phyloP scores from a whole-genome alignment of 30 jellyfish, hydroid and myxozoan genomes.

The Pelagia noctiluca region DNA sequence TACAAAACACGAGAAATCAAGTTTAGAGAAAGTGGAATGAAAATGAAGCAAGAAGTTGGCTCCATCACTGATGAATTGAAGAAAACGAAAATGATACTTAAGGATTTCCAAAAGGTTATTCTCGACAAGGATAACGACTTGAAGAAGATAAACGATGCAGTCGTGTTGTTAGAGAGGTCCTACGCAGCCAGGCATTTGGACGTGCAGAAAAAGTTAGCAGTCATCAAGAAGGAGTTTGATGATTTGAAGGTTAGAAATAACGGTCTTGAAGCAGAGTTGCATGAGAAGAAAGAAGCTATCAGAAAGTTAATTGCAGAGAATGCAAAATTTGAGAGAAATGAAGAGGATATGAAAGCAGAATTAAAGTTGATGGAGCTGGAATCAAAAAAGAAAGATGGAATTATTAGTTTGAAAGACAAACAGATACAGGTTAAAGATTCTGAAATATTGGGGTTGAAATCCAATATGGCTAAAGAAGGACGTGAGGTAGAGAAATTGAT shows the following conservation, averaged over 20 bases:
- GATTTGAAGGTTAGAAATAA: constrained; percentile 11
- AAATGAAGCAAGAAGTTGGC: constrained; percentile 38
- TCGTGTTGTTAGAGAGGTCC: constrained; percentile 49
- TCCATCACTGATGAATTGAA: constrained; percentile 27
- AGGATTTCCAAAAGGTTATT: constrained; percentile 49
- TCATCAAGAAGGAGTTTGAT: constrained; percentile 36
- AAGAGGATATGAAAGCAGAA: background rate
- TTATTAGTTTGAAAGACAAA: background rate
- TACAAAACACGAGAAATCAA: constrained; percentile 30
- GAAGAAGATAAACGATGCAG: constrained; percentile 66
- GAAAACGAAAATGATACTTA: constrained; percentile 44
- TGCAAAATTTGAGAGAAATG: background rate
- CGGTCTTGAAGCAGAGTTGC: constrained; percentile 7
- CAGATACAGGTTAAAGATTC: background rate
- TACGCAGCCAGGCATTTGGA: constrained; percentile 59
- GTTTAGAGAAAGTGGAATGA: constrained; percentile 26
- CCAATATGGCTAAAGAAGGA: constrained; percentile 25
- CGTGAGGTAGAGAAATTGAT: constrained; percentile 55
- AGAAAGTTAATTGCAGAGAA: background rate
- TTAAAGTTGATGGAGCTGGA: background rate
- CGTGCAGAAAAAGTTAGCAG: constrained; percentile 14
- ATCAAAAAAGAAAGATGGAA: background rate
- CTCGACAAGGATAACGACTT: constrained; percentile 64
- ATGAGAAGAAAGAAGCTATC: constrained; percentile 14
- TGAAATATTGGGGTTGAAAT: constrained; percentile 20